Conservation (phyloP, 2,888 invertebrate genomes). For the Noctuana brunneofusca region DNA sequence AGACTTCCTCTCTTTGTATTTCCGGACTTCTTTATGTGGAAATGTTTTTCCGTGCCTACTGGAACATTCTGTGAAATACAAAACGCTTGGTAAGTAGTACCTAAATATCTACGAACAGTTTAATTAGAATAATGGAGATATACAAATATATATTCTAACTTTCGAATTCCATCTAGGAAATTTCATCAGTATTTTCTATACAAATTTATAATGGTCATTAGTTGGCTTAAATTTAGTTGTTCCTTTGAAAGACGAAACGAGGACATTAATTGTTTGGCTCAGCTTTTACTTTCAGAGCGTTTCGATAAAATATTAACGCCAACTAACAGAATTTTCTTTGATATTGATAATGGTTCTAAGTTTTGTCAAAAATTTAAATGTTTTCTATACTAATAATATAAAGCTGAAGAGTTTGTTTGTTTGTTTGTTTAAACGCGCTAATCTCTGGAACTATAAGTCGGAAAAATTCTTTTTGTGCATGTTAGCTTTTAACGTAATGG, state of each 20-base stretch:
- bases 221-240: slow-evolving; percentile 71
- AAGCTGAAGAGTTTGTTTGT: too few relatives aligned
- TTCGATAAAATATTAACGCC: slow-evolving; percentile 25
- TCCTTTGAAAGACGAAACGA: slow-evolving; percentile 67
- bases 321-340: slow-evolving; percentile 17
- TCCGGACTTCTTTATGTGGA: slow-evolving; percentile 19
- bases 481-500: too few relatives aligned
- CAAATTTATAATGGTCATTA: slow-evolving; percentile 73
- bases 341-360: slow-evolving; percentile 14
- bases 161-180: slow-evolving; percentile 5
- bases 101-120: neutral
- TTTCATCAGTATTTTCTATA: neutral
- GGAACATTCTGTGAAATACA: neutral
- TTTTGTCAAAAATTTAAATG: neutral
- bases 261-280: slow-evolving; percentile 71
- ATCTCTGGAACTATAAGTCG: too few relatives aligned
- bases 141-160: neutral
- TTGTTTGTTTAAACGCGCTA: too few relatives aligned
- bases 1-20: slow-evolving; percentile 17
- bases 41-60: slow-evolving; percentile 9
- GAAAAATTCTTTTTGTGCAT: too few relatives aligned
- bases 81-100: neutral
- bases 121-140: too few relatives aligned
- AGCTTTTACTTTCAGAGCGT: slow-evolving; percentile 41
- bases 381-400: too few relatives aligned